A percentile compares a stretch with the other conserved stretches of the same genome.
These are phyloP conservation scores for Operophtera brumata DNA, from an alignment of 2,888 invertebrate genomes.

Conservation along the genomic window DNA sequence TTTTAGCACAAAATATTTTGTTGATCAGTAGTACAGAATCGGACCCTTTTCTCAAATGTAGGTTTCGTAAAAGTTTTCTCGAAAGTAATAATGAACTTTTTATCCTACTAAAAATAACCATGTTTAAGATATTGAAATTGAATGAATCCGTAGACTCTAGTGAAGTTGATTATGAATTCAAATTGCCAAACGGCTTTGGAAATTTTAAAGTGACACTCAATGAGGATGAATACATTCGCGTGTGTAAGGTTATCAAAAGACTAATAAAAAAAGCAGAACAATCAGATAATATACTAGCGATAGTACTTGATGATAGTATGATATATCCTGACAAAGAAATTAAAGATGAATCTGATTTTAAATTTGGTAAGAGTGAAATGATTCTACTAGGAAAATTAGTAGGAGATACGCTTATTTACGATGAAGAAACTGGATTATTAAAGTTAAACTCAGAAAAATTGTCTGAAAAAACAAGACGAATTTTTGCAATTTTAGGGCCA, in stretches of 20 bases:
- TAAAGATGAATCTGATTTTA: background rate
- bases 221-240: background rate
- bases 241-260: background rate
- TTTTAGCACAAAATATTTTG: conserved; percentile 4
- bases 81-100: conserved; percentile 11
- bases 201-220: background rate
- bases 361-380: background rate
- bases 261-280: background rate
- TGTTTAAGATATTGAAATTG: background rate
- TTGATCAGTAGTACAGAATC: background rate
- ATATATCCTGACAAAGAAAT: background rate
- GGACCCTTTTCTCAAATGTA: background rate
- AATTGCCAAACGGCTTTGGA: conserved; percentile 10
- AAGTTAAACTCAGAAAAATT: conserved; percentile 1
- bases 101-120: conserved; percentile 5
- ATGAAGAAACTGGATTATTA: conserved; percentile 2
- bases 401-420: conserved; percentile 6
- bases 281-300: background rate
- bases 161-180: background rate
- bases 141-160: background rate
- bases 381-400: background rate
- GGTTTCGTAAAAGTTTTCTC: conserved; percentile 12
- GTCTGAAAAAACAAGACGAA: background rate
- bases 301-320: conserved; percentile 3
- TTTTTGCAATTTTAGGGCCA: background rate